These are phyloP conservation scores for Eulemur albifrons DNA, from an alignment of 2,797 vertebrate species.

Conservation along the genomic window DNA sequence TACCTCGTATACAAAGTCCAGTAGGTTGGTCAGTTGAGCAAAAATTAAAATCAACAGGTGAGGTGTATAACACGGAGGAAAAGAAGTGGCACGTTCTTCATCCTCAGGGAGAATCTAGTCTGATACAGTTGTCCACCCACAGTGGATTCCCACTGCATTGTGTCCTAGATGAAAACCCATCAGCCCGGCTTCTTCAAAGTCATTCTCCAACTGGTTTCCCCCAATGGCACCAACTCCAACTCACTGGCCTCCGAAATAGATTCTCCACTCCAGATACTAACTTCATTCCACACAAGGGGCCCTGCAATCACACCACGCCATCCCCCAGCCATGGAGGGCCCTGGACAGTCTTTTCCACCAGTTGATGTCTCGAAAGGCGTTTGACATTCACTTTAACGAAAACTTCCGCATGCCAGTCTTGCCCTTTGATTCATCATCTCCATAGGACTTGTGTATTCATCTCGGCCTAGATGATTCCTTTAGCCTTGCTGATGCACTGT, in stretches of 20 bases:
- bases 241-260: not conserved
- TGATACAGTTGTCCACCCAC: not conserved
- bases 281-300: not conserved
- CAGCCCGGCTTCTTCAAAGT: not conserved
- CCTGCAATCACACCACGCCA: not conserved
- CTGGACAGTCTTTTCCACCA: not conserved
- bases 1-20: not conserved
- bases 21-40: not conserved
- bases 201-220: not conserved
- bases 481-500: not conserved
- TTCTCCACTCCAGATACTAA: not conserved
- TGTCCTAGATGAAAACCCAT: not conserved
- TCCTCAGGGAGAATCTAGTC: not conserved
- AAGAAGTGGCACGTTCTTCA: not conserved
- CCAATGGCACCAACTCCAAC: not conserved
- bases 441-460: not conserved
- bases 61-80: not conserved
- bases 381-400: not conserved
- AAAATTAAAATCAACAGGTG: not conserved
- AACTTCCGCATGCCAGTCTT: not conserved
- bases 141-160: not conserved
- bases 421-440: not conserved
- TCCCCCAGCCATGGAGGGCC: accelerated
- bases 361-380: not conserved
- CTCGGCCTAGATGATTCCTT: not conserved